Conservation (phyloP, 2,797 vertebrate genomes). For the Enteromius treurensis region DNA sequence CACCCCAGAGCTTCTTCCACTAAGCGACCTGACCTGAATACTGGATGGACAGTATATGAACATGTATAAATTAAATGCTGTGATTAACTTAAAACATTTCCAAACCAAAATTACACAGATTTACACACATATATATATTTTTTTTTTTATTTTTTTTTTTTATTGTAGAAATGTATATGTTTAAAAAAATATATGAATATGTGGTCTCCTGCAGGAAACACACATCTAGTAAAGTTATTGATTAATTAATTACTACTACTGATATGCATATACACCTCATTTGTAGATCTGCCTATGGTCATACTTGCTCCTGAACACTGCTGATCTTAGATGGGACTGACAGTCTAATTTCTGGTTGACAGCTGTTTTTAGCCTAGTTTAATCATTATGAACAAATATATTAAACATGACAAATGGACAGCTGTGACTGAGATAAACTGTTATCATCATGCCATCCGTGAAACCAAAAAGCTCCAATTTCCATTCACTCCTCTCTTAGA, state of each 20-base stretch:
- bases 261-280: background rate
- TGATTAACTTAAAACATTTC: background rate
- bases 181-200: background rate
- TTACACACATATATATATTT: too few species aligned
- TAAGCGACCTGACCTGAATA: slow-evolving; percentile 11
- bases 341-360: background rate
- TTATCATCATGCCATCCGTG: background rate
- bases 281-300: background rate
- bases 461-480: background rate
- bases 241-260: background rate
- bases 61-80: background rate
- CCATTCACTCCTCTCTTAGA: background rate
- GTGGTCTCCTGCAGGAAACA: background rate
- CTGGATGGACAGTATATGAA: background rate
- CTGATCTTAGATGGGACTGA: background rate
- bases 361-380: background rate
- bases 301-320: background rate
- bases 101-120: background rate
- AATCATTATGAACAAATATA: slow-evolving; percentile 7
- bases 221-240: background rate
- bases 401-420: slow-evolving; percentile 9
- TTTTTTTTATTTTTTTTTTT: too few species aligned
- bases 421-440: slow-evolving; percentile 1
- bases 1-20: background rate
- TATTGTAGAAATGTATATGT: too few species aligned